Base-by-base conservation (phyloP, 2,113 vertebrate species). In the Ictidomys tridecemlineatus region DNA sequence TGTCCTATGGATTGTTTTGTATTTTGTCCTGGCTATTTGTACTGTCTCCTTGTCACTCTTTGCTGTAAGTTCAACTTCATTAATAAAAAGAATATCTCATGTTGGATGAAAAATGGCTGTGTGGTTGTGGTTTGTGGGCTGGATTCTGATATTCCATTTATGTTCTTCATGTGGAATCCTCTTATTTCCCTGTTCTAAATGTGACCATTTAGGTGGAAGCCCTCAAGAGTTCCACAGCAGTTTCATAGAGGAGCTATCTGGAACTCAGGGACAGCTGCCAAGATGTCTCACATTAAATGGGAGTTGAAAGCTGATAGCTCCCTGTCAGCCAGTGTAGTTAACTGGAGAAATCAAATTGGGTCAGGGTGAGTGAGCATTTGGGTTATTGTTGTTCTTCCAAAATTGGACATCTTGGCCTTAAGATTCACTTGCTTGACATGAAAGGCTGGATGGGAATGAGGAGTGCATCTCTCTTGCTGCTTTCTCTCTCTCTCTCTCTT, bases 71-170 rank as follows among this genome's bases (percentile, higher is more conserved):
- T 83, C 85, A 92, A 26, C n/a, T 85, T 90, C 73, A 28, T 83
- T 58, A 96, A 92, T 96, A 95, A 94, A 93, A 91, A 72, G 42
- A 93, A 34, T 53, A 22, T 67, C 83, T 95, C 67, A 39, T 24
- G 84, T 82, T 56, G 53, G 79, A 53, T 77, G 79, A 78, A 89
- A 79, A 94, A 84, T 51, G 91, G 34, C 74, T 73, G 24, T 26
- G 30, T 97, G 86, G 30, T 85, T 39, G 53, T 67, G 37, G 76
- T 96, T 97, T 87, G 48, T 95, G 84, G 91, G 69, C 3, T 83
- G 85, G 93, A 79, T 76, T 95, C 85, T 87, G 45, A 79, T 45
- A 1, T 37, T 95, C 37, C 3, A 2, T 89, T 95, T 65, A 26
- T 89, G 53, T 96, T 95, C 74, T 89, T 82, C 20, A 4, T 17